Evolutionary conservation across 2,888 invertebrate genomes (phyloP), one percentile per base, ranked within the genome.

Genomic region (Catonia carolina): DNA sequence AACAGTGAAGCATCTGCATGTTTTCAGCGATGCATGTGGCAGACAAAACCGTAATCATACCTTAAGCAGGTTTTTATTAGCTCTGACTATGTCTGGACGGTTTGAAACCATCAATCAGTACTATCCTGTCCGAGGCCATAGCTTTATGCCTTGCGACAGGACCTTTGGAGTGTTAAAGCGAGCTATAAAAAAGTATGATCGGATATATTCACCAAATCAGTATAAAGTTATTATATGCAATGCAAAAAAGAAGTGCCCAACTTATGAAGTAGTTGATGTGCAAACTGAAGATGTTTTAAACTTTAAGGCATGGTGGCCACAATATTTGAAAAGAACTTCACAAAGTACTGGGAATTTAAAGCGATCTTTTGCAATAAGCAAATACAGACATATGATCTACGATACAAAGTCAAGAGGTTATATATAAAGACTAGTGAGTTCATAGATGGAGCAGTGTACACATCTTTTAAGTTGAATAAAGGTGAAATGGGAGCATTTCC

Each of bases 21-120:
- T 66, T 27, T 68, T 66, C 57, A 57, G 62, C 49, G 65, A 67
- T 55, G 65, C 64, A 18, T 67, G 66, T 59, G 62, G 60, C 17
- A 63, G 65, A 6, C 64, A 67, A 58, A 67, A 68, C 58, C 64
- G 50, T 18, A 65, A 62, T 33, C 55, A 60, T 39, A 52, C 61
- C 4, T 8, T 63, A 6, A 52, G 50, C 15, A 22, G 53, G 15
- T 36, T 62, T 20, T 36, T 56, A 12, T 8, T 45, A 22, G 56
- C 60, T 31, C 39, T 64, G 27, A 50, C 53, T 54, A 52, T 55
- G 31, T 55, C 50, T 17, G 51, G 51, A 37, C 41, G 50, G 37
- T 64, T 64, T 57, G 8, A 45, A 6, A 50, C 50, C 39, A 55
- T 62, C 8, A 17, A 37, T 15, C 61, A 60, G 18, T 61, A 57